Evolutionary conservation across 2,113 vertebrate species (phyloP), one percentile per base, ranked within the genome.

Genomic region (Chionomys nivalis): DNA sequence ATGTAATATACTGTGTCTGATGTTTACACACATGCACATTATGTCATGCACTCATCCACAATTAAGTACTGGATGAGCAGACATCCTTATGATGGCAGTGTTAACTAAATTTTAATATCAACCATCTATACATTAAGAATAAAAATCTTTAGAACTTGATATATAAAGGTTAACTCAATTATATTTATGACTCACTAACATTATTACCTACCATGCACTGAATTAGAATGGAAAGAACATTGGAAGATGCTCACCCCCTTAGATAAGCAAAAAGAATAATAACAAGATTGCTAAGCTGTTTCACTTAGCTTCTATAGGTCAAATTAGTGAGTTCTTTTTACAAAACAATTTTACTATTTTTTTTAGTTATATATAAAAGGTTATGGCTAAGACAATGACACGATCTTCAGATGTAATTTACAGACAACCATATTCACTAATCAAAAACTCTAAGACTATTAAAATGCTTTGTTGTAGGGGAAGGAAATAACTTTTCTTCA

Each of bases 401-500:
- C 9, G 7, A 58, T 83, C n/a, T 63, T 63, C 81, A 61, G 61
- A 31, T 3, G 7, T 42, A n/a, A 83, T 28, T 42, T 83, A 83
- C 4, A 83, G 47, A 63, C 33, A 89, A 55, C 8, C 23, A 47
- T 68, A 72, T 70, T 72, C 49, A 87, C 39, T 72, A 49, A 58
- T 70, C 42, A 86, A 87, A 3, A 91, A 72, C 47, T 61, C 16
- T 86, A 63, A 11, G 24, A 63, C 24, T 63, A 83, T 63, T 63
- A 31, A 63, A 83, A 83, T 16, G 16, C n/a, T 85, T 68, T 55
- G 17, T 58, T 94, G 24, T 39, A 91, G 24, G 23, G 8, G 5
- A 90, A 90, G 47, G 91, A 68, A 94, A 55, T 19, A 72, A 52
- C 66, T 83, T 90, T 93, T 77, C 75, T 86, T 79, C 63, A 78